A percentile compares a stretch with the other conserved stretches of the same genome.
Conservation (phyloP, 1,140 invertebrate genomes). For the Pollicipes pollicipes region DNA sequence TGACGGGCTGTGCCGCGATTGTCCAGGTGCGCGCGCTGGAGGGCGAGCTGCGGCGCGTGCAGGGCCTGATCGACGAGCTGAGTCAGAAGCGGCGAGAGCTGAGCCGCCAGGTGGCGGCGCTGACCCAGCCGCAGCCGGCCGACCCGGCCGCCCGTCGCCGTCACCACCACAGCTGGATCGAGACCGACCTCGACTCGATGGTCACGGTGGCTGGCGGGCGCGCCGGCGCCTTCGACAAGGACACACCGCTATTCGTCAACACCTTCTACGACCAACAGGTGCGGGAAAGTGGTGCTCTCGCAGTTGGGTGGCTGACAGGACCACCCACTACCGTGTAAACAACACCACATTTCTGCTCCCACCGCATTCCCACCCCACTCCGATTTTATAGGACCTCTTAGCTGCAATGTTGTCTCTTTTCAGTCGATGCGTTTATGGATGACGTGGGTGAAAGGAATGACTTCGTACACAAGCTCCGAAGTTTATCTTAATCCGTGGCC, state of each 20-base stretch:
- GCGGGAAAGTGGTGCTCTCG: no score
- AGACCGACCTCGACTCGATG: conserved; percentile 71
- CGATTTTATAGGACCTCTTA: no score
- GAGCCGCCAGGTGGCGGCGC: conserved; percentile 18
- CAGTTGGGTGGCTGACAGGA: no score
- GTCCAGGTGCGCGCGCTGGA: conserved; percentile 36
- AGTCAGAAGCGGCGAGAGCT: conserved; percentile 51
- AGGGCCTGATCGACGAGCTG: conserved; percentile 62
- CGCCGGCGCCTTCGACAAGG: conserved; percentile 11
- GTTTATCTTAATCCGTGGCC: no score
- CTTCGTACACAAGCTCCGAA: no score
- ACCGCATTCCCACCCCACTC: no score
- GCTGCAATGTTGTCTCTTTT: no score
- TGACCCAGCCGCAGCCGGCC: conserved; percentile 16
- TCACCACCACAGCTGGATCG: conserved; percentile 46
- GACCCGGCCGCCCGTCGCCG: conserved; percentile 24
- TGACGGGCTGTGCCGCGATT: no score
- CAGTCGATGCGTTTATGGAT: no score
- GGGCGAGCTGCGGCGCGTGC: conserved; percentile 59
- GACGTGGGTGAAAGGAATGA: no score
- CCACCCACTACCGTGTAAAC: no score
- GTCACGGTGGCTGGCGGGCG: conserved; percentile 41
- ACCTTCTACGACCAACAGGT: conserved; percentile 7
- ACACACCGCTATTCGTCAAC: conserved; percentile 5
- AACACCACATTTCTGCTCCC: no score